Conservation (phyloP, 2,113 vertebrate genomes). For the Ceuthmochares aereus region DNA sequence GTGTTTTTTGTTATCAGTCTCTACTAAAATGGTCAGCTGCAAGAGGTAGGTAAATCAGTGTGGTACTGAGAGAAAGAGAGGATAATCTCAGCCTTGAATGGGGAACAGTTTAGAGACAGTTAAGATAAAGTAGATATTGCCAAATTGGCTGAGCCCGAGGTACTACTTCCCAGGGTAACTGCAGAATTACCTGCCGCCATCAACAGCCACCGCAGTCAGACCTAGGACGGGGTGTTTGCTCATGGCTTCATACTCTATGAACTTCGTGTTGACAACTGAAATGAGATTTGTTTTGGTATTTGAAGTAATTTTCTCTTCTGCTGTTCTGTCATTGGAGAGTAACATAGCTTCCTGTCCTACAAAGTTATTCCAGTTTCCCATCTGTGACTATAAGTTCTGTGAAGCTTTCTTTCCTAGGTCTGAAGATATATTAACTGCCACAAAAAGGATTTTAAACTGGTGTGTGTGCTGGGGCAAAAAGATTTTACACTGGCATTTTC, state of each 20-base stretch:
- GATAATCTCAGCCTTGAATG: background rate
- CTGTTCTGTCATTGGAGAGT: background rate
- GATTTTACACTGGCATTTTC: background rate
- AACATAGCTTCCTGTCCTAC: background rate
- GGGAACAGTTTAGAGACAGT: background rate
- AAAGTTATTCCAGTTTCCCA: background rate
- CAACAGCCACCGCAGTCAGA: background rate
- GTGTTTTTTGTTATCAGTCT: background rate
- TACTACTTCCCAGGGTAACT: background rate
- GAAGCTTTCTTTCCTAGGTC: background rate
- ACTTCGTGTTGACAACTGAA: background rate
- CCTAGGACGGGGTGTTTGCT: background rate
- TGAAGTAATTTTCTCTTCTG: background rate
- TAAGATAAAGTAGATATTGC: background rate
- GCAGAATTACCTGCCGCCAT: background rate
- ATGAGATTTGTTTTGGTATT: background rate
- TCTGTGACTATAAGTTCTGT: background rate
- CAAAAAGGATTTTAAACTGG: background rate
- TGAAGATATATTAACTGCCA: background rate
- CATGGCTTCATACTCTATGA: background rate
- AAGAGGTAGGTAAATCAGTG: background rate
- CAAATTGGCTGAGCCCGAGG: fast-evolving
- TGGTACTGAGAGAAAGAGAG: background rate
- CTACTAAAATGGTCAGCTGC: background rate
- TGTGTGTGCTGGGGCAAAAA: fast-evolving